phyloP scores from a whole-genome alignment of 2,797 vertebrate genomes.

The Oryzias sinensis region DNA sequence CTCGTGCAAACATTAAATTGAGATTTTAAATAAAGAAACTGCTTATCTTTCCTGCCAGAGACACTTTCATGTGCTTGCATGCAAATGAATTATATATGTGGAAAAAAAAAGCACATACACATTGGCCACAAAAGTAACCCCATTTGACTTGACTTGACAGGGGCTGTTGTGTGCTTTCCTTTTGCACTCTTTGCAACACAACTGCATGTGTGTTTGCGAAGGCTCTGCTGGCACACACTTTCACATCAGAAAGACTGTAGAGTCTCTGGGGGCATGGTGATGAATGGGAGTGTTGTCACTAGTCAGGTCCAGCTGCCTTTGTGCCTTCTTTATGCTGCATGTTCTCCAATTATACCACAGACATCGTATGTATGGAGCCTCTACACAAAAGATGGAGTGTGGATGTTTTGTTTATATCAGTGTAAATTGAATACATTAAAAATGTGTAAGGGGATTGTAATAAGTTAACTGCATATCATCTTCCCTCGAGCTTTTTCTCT shows the following conservation, averaged over 20 bases:
- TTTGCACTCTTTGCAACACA: slow-evolving; percentile 32
- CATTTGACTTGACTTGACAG: slow-evolving; percentile 59
- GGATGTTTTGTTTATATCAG: slow-evolving; percentile 34
- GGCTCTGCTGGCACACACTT: slow-evolving; percentile 45
- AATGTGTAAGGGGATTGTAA: slow-evolving; percentile 22
- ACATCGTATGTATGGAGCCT: slow-evolving; percentile 29
- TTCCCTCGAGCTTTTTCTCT: no score
- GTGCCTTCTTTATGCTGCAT: slow-evolving; percentile 58
- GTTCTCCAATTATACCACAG: slow-evolving; percentile 56
- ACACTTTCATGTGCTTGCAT: slow-evolving; percentile 73
- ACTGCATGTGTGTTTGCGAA: slow-evolving; percentile 20
- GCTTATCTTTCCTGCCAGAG: slow-evolving; percentile 77
- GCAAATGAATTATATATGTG: slow-evolving; percentile 79
- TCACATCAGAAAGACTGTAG: slow-evolving; percentile 66
- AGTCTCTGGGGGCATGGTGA: slow-evolving; percentile 69
- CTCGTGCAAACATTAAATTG: slow-evolving; percentile 45
- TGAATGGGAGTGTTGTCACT: slow-evolving; percentile 78
- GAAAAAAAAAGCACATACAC: slow-evolving; percentile 14
- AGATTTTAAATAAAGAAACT: slow-evolving; percentile 70
- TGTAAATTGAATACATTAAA: slow-evolving; percentile 34
- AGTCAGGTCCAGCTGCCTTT: slow-evolving; percentile 75
- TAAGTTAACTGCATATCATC: background rate
- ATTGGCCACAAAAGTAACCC: slow-evolving; percentile 34
- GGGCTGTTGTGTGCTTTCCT: slow-evolving; percentile 45
- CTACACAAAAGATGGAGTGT: slow-evolving; percentile 6